phyloP scores from a whole-genome alignment of 1,140 invertebrate genomes.

The Macrotrachela quadricornifera region DNA sequence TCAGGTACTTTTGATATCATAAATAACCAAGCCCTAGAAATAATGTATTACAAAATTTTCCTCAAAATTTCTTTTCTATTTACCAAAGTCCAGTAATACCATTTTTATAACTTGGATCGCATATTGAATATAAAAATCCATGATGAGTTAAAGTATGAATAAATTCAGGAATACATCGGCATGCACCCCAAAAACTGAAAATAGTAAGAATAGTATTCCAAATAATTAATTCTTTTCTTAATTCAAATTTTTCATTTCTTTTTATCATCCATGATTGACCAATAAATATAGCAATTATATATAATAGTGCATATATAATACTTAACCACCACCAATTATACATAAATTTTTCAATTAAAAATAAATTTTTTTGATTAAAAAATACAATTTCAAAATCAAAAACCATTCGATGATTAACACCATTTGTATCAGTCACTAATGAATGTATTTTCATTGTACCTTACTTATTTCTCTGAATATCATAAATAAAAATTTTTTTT shows the following conservation, averaged over 20 bases:
- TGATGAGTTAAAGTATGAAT: slow-evolving; percentile 58
- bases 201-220: slow-evolving; percentile 77
- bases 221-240: slow-evolving; percentile 54
- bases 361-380: no score
- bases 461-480: no score
- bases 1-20: slow-evolving; percentile 79
- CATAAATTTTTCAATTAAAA: no score
- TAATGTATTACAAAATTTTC: no score
- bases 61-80: no score
- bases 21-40: slow-evolving; percentile 41
- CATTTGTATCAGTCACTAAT: no score
- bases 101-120: slow-evolving; percentile 34
- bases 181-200: slow-evolving; percentile 75
- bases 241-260: slow-evolving; percentile 59
- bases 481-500: no score
- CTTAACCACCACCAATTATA: slow-evolving; percentile 85
- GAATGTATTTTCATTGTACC: no score
- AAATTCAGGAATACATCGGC: slow-evolving; percentile 42
- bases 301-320: slow-evolving; percentile 50
- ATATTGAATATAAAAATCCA: slow-evolving; percentile 77
- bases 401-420: no score
- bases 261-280: slow-evolving; percentile 76
- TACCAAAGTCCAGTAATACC: slow-evolving; percentile 48
- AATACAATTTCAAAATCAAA: no score
- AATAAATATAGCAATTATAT: slow-evolving; percentile 76